These are phyloP conservation scores for Chironomus riparius DNA, from an alignment of 2,888 invertebrate genomes.

Conservation along the genomic window DNA sequence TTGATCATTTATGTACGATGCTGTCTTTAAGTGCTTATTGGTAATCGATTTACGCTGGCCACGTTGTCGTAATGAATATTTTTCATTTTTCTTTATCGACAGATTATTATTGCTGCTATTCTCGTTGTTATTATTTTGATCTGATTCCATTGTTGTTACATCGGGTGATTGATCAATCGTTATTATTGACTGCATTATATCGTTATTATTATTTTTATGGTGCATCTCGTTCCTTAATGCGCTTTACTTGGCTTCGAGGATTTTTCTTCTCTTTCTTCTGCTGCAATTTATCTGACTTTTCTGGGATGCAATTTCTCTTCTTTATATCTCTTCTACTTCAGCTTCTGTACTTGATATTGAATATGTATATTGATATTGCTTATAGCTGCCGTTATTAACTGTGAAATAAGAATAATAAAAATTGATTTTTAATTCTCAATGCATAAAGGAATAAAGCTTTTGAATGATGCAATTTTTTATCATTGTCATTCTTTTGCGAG, in stretches of 20 bases:
- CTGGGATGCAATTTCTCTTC: too few species aligned
- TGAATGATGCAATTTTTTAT: too few species aligned
- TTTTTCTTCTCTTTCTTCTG: neutral
- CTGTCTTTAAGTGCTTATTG: slow-evolving; percentile 4
- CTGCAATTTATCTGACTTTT: too few species aligned
- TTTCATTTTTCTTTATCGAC: slow-evolving; percentile 42
- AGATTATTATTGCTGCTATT: slow-evolving; percentile 26
- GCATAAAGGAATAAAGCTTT: neutral
- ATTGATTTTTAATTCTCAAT: neutral
- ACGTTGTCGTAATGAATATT: slow-evolving; percentile 59
- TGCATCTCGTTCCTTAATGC: neutral
- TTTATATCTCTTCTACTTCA: too few species aligned
- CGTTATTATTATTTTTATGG: slow-evolving; percentile 15
- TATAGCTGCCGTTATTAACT: neutral
- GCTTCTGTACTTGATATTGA: too few species aligned
- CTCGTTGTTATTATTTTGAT: slow-evolving; percentile 41
- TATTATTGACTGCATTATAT: slow-evolving; percentile 20
- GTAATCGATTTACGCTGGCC: slow-evolving; percentile 50
- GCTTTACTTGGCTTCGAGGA: neutral
- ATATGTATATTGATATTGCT: too few species aligned
- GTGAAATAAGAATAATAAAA: neutral
- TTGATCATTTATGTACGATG: neutral
- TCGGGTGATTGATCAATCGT: slow-evolving; percentile 25
- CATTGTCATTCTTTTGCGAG: too few species aligned
- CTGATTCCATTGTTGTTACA: slow-evolving; percentile 30